Conservation (phyloP, 2,797 vertebrate species). For the Tiaroga cobitis region DNA sequence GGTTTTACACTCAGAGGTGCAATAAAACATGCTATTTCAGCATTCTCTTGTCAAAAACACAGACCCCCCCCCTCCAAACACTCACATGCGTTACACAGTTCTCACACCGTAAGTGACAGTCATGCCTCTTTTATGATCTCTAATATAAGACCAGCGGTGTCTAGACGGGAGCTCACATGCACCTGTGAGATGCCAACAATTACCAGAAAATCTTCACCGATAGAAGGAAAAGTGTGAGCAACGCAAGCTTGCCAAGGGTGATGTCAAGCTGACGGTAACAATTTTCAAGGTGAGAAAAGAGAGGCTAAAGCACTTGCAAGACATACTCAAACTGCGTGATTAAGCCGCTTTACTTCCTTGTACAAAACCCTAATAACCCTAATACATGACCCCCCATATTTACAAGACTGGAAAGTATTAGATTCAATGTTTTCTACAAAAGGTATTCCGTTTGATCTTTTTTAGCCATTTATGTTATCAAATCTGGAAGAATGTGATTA, state of each 20-base stretch:
- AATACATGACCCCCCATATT: not conserved
- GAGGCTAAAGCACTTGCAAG: constrained; percentile 8
- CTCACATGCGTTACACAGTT: constrained; percentile 11
- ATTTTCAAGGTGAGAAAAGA: constrained; percentile 34
- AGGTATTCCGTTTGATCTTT: not conserved
- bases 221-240: constrained; percentile 30
- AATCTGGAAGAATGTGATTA: not conserved
- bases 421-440: not conserved
- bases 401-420: not conserved
- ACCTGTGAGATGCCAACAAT: constrained; percentile 45
- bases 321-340: not conserved
- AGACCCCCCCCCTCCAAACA: constrained; percentile 36
- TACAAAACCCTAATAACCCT: not conserved
- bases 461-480: not conserved
- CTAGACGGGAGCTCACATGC: constrained; percentile 53
- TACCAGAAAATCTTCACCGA: constrained; percentile 29
- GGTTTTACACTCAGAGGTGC: constrained; percentile 47
- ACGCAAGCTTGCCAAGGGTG: constrained; percentile 17
- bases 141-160: constrained; percentile 51
- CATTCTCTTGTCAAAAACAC: constrained; percentile 34
- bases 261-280: constrained; percentile 31
- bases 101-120: constrained; percentile 41
- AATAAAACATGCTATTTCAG: constrained; percentile 53
- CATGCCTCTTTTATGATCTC: constrained; percentile 55
- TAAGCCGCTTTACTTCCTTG: not conserved